Percentiles rank a stretch among this genome's conserved stretches.
phyloP scores from a whole-genome alignment of 2,888 invertebrate genomes.

The Ctena decussata region DNA sequence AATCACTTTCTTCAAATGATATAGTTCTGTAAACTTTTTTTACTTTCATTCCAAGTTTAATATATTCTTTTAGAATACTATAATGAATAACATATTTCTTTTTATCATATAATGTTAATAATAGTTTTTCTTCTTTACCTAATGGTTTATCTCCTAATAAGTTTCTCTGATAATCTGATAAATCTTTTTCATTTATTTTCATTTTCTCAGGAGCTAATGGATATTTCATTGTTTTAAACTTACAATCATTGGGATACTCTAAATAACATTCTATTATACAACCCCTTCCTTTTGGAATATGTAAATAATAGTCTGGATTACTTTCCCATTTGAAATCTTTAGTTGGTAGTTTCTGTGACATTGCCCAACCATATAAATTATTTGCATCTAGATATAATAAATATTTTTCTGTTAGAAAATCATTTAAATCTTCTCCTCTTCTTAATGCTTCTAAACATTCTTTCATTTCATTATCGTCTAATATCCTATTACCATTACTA shows the following conservation, averaged over 20 bases:
- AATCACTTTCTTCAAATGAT: constrained; percentile 9
- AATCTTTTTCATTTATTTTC: constrained; percentile 37
- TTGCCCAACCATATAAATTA: constrained; percentile 40
- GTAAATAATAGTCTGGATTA: constrained; percentile 13
- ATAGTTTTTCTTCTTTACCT: constrained; percentile 32
- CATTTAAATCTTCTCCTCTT: constrained; percentile 16
- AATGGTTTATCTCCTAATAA: constrained; percentile 37
- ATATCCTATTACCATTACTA: constrained; percentile 17
- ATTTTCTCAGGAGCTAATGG: constrained; percentile 39
- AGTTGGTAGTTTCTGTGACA: constrained; percentile 33
- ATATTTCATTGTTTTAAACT: constrained; percentile 42
- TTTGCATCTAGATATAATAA: constrained; percentile 35
- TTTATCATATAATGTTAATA: constrained; percentile 12
- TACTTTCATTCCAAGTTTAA: constrained; percentile 19
- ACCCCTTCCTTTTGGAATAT: constrained; percentile 41
- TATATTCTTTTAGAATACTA: constrained; percentile 2
- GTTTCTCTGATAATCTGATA: constrained; percentile 34
- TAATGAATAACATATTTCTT: constrained; percentile 22
- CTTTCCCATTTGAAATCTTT: constrained; percentile 27
- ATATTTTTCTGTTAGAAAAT: constrained; percentile 15
- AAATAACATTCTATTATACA: constrained; percentile 41
- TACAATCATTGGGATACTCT: constrained; percentile 41
- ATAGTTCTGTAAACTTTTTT: constrained; percentile 20
- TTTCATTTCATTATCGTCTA: constrained; percentile 27
- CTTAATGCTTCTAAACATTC: too few relatives aligned